Evolutionary conservation across 1,140 invertebrate genomes (phyloP).

Genomic region (Neodiprion pinetum): DNA sequence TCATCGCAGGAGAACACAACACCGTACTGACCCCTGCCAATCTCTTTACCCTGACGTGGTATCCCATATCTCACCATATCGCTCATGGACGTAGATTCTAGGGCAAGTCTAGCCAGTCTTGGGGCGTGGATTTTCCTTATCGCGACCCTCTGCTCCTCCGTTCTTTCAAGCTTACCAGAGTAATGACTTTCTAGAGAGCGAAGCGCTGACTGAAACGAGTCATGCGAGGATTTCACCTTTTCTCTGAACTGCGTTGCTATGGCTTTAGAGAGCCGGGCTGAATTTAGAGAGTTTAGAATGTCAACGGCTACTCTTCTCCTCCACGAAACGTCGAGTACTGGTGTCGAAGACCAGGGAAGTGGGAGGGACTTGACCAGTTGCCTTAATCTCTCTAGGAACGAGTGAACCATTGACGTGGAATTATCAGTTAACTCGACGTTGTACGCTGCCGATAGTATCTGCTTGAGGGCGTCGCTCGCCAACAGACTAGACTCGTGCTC

Average conservation of each 20-base stretch:
- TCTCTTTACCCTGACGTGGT: slow-evolving; percentile 80
- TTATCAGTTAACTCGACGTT: slow-evolving; percentile 84
- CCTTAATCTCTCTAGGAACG: slow-evolving; percentile 79
- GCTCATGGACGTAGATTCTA: slow-evolving; percentile 85
- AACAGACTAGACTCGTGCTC: slow-evolving; percentile 66
- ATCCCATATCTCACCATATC: slow-evolving; percentile 81
- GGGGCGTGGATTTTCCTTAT: slow-evolving; percentile 85
- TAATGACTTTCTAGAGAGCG: slow-evolving; percentile 75
- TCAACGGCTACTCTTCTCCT: slow-evolving; percentile 75
- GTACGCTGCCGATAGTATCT: slow-evolving; percentile 83
- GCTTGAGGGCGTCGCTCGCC: slow-evolving; percentile 81
- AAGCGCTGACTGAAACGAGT: slow-evolving; percentile 73
- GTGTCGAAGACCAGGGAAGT: slow-evolving; percentile 71
- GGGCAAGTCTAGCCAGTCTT: slow-evolving; percentile 78
- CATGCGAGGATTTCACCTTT: slow-evolving; percentile 72
- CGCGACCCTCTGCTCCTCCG: slow-evolving; percentile 80
- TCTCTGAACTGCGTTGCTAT: slow-evolving; percentile 80
- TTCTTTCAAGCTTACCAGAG: slow-evolving; percentile 77
- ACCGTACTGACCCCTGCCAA: slow-evolving; percentile 90
- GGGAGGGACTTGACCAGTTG: slow-evolving; percentile 70
- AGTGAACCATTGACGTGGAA: slow-evolving; percentile 77
- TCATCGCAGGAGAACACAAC: slow-evolving; percentile 87
- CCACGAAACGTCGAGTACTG: slow-evolving; percentile 75
- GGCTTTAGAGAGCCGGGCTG: slow-evolving; percentile 75
- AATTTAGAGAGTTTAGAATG: slow-evolving; percentile 76